Conservation (phyloP, 1,140 invertebrate genomes). For the Anoplophora glabripennis region DNA sequence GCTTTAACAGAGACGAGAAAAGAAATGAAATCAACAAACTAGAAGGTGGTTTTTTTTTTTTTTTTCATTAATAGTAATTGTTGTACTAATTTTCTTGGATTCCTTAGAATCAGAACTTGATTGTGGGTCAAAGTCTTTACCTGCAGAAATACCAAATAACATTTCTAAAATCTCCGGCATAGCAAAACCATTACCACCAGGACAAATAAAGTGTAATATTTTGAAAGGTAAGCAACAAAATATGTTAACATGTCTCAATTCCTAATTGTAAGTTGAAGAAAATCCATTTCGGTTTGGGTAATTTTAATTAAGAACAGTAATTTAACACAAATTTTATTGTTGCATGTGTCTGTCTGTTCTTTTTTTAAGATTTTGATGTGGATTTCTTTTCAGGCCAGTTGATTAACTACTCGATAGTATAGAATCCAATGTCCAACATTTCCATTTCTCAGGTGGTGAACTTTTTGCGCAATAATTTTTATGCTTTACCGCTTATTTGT, state of each 20-base stretch:
- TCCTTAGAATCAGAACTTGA: conserved; percentile 31
- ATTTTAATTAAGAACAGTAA: too few relatives aligned
- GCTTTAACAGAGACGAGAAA: conserved; percentile 40
- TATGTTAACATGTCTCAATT: not conserved
- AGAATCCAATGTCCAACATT: too few relatives aligned
- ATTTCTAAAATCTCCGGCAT: conserved; percentile 58
- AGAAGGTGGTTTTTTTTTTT: conserved; percentile 36
- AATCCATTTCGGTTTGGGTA: too few relatives aligned
- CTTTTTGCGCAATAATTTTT: too few relatives aligned
- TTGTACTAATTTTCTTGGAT: not conserved
- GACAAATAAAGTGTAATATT: conserved; percentile 93
- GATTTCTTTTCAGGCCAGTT: too few relatives aligned
- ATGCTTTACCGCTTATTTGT: too few relatives aligned
- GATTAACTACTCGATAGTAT: too few relatives aligned
- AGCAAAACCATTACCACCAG: conserved; percentile 72
- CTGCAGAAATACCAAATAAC: conserved; percentile 64
- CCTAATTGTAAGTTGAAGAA: not conserved
- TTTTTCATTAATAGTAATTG: not conserved
- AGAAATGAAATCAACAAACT: conserved; percentile 48
- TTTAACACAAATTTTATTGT: too few relatives aligned
- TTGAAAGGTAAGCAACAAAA: conserved; percentile 68
- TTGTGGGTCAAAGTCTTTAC: conserved; percentile 55
- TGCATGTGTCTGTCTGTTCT: too few relatives aligned
- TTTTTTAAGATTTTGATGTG: too few relatives aligned
- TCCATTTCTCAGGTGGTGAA: too few relatives aligned